These are phyloP conservation scores for Monomorium pharaonis DNA, from an alignment of 1,140 invertebrate species.

Conservation along the genomic window DNA sequence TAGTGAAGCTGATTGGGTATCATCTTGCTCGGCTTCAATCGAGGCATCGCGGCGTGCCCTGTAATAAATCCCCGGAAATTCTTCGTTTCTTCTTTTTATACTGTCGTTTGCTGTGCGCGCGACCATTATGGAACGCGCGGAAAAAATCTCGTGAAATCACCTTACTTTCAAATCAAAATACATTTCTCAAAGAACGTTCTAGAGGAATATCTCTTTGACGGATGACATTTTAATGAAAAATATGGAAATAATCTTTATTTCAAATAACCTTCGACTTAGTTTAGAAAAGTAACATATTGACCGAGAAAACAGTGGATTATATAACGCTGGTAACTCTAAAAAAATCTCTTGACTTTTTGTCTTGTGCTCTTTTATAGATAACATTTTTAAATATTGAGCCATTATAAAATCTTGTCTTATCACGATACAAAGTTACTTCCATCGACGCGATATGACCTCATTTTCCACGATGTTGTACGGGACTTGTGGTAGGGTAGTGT, in stretches of 20 bases:
- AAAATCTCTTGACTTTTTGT: background rate
- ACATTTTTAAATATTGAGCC: background rate
- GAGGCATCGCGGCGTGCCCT: slow-evolving; percentile 56
- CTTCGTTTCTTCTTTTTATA: slow-evolving; percentile 37
- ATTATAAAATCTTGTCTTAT: background rate
- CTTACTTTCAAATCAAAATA: slow-evolving; percentile 34
- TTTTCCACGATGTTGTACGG: slow-evolving; percentile 37
- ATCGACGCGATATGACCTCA: slow-evolving; percentile 30
- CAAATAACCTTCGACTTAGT: background rate
- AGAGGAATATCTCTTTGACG: background rate
- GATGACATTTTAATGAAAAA: slow-evolving; percentile 2
- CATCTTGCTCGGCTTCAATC: slow-evolving; percentile 68
- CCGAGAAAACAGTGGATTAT: background rate
- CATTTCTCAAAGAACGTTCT: background rate
- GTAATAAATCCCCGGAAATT: slow-evolving; percentile 70
- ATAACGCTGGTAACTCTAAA: background rate
- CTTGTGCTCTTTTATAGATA: background rate
- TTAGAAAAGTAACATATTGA: background rate
- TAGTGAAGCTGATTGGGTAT: slow-evolving; percentile 67
- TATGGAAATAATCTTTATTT: background rate
- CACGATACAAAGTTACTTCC: background rate
- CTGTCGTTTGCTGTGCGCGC: background rate
- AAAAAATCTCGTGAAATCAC: slow-evolving; percentile 18
- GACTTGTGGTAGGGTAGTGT: slow-evolving; percentile 32
- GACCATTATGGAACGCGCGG: slow-evolving; percentile 4